Conservation (phyloP, 2,888 invertebrate species). For the Oscheius sp. region DNA sequence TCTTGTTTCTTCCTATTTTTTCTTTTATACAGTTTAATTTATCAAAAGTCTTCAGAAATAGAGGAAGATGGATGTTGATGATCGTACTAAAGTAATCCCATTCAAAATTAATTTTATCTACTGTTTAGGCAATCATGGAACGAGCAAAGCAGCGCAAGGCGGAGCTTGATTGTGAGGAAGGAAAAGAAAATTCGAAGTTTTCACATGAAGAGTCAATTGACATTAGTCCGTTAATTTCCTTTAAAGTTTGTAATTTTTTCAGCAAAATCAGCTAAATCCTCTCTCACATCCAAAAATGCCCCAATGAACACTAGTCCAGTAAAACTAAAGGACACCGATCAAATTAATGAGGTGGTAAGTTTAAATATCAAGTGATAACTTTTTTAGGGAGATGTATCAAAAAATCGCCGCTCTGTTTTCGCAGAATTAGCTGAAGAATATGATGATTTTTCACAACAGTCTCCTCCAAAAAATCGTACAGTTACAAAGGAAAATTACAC, state of each 20-base stretch:
- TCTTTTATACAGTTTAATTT: not conserved
- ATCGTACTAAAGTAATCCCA: conserved; percentile 1
- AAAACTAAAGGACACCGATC: not conserved
- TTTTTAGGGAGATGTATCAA: not conserved
- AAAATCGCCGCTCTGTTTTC: conserved; percentile 19
- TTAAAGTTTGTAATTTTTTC: not conserved
- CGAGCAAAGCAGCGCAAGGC: conserved; percentile 40
- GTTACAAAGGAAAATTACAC: conserved; percentile 50
- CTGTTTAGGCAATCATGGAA: conserved; percentile 32
- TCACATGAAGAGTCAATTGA: not conserved
- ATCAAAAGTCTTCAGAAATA: not conserved
- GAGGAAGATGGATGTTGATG: not conserved
- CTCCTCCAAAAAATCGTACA: conserved; percentile 27
- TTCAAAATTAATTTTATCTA: not conserved
- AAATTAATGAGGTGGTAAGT: not conserved
- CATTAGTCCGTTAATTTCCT: not conserved
- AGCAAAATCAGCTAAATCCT: not conserved
- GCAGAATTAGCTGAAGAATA: conserved; percentile 27
- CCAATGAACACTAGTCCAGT: not conserved
- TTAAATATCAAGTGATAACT: not conserved
- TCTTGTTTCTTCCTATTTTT: not conserved
- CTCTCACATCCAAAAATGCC: no score
- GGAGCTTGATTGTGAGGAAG: conserved; percentile 35
- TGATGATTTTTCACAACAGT: conserved; percentile 13
- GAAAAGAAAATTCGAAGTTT: conserved; percentile 71